Base-by-base conservation (phyloP, 2,113 vertebrate species). In the Pygoscelis adeliae region DNA sequence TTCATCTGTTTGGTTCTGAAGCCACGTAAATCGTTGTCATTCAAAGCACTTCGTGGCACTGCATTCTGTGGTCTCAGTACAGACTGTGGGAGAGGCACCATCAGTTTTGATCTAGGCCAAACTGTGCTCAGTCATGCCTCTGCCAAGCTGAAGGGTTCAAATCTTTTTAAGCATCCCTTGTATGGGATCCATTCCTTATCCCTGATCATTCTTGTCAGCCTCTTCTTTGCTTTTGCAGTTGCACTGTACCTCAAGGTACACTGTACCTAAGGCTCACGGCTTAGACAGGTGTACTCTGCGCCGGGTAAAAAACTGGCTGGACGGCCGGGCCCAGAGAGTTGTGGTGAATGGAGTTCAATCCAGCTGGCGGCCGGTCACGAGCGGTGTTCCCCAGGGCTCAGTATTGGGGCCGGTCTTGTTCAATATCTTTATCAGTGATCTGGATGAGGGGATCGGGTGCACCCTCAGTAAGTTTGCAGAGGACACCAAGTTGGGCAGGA, bases 1-100 rank as follows among this genome's bases (percentile, higher is more conserved):
- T 87, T 87, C 34, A 63, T 32, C 40, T 69, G 61, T 77, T 72
- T 62, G 77, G 53, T 67, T 87, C 56, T 38, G 25, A 89, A 79
- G 72, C 47, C 34, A 55, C 0, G 1, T 26, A 74, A 70, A 84
- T 69, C 0, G 0, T 5, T 74, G 59, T 67, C 93, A 91, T 63
- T 91, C 61, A 52, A 38, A 71, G 80, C 84, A 59, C 53, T 87
- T 6, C 10, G 62, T 65, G 63, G 53, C 0, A 0, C 53, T 58
- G 77, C 65, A 36, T 32, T 73, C 73, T 59, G 79, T 0, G 0
- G 78, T 47, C 58, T 65, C 71, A 4, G 19, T 11, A 89, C 62
- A 65, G 58, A 61, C 79, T 72, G 62, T 15, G 3, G 53, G 67
- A 93, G 61, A 53, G 32, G 67, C 80, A 93, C 46, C 19, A 7